Conservation (phyloP, 2,888 invertebrate genomes). For the Rhagophthalmus giganteus region DNA sequence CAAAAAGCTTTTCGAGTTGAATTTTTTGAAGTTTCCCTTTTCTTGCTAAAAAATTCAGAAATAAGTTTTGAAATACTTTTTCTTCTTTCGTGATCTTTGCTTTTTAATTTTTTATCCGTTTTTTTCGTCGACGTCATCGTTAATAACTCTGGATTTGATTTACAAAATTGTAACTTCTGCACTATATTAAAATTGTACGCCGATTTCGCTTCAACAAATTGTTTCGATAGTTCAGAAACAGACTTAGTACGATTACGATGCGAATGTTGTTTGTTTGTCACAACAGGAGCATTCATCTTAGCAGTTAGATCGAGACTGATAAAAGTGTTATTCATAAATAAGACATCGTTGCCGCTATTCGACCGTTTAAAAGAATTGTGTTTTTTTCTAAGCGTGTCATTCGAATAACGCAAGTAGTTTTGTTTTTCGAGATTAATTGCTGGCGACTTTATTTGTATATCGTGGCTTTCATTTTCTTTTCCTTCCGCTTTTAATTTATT, state of each 20-base stretch:
- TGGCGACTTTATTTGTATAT: slow-evolving; percentile 42
- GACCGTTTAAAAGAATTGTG: slow-evolving; percentile 46
- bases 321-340: slow-evolving; percentile 21
- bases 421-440: slow-evolving; percentile 45
- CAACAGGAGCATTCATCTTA: neutral
- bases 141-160: slow-evolving; percentile 53
- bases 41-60: slow-evolving; percentile 79
- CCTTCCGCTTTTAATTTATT: too few species aligned
- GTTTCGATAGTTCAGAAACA: slow-evolving; percentile 42
- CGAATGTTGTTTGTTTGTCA: neutral
- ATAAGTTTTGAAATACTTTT: slow-evolving; percentile 84
- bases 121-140: slow-evolving; percentile 42
- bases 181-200: slow-evolving; percentile 5
- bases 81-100: slow-evolving; percentile 70
- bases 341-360: slow-evolving; percentile 45
- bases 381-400: slow-evolving; percentile 48
- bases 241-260: slow-evolving; percentile 45
- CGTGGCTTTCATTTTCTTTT: slow-evolving; percentile 39
- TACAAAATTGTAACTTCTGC: slow-evolving; percentile 42
- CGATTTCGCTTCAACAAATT: slow-evolving; percentile 16
- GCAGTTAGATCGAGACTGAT: slow-evolving; percentile 1
- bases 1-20: slow-evolving; percentile 56
- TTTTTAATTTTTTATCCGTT: slow-evolving; percentile 51
- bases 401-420: slow-evolving; percentile 47
- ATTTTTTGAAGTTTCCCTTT: slow-evolving; percentile 61